A percentile compares a stretch with the other conserved stretches of the same genome.
These are phyloP conservation scores for Babyrousa celebensis DNA, from an alignment of 2,797 vertebrate species.

Conservation along the genomic window DNA sequence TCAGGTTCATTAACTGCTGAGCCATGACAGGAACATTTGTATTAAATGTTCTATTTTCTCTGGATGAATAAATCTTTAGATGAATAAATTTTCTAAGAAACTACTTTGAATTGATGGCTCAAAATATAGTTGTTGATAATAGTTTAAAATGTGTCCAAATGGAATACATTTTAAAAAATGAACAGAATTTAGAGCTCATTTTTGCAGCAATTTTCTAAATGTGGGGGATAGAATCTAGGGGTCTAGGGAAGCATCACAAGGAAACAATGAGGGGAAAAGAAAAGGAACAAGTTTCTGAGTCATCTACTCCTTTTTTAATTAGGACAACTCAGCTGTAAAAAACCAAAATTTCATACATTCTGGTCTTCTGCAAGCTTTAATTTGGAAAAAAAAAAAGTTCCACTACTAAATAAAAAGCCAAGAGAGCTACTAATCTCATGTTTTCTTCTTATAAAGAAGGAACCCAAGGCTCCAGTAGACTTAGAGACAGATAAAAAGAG, in stretches of 20 bases:
- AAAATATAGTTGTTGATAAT: constrained; percentile 14
- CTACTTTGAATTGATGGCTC: constrained; percentile 33
- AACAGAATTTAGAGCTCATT: not conserved
- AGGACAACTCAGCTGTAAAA: not conserved
- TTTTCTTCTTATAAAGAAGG: constrained; percentile 16
- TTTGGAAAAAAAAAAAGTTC: constrained; percentile 4
- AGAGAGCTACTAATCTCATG: not conserved
- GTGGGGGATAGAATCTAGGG: not conserved
- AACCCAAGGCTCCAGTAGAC: not conserved
- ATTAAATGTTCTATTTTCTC: constrained; percentile 35
- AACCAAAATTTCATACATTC: no score
- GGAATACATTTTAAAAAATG: not conserved
- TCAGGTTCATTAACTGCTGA: not conserved
- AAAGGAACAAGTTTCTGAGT: not conserved
- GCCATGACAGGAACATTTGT: not conserved
- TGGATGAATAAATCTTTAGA: constrained; percentile 26
- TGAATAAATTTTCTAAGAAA: constrained; percentile 54
- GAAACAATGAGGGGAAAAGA: not conserved
- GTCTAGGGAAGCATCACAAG: not conserved
- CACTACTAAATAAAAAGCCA: not conserved
- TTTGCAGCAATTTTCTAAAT: constrained; percentile 23
- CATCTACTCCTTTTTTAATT: not conserved
- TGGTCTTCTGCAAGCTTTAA: not conserved
- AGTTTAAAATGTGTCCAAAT: not conserved
- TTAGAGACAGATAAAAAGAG: not conserved